Evolutionary conservation across 2,888 invertebrate species (phyloP).

Genomic region (Agrotis puta): DNA sequence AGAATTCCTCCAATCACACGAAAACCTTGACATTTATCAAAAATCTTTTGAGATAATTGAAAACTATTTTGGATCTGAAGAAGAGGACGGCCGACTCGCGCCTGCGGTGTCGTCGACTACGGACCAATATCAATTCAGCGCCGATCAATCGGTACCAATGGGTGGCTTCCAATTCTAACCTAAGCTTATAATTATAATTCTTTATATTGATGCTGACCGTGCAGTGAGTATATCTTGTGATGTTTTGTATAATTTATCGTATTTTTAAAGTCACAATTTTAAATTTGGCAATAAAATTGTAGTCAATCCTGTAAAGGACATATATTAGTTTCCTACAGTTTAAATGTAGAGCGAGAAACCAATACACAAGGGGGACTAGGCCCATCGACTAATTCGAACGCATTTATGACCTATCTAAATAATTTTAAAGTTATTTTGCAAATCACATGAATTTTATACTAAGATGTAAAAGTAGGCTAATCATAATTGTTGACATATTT

Average conservation of each 20-base stretch:
- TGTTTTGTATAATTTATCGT: slow-evolving; percentile 56
- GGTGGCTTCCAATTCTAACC: slow-evolving; percentile 95
- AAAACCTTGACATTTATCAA: slow-evolving; percentile 98
- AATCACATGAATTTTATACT: not conserved
- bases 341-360: slow-evolving; percentile 29
- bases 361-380: slow-evolving; percentile 6
- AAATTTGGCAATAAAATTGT: slow-evolving; percentile 25
- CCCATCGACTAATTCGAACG: not conserved
- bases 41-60: slow-evolving; percentile 99
- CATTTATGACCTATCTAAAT: not conserved
- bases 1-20: slow-evolving; percentile 99
- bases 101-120: slow-evolving; percentile 94
- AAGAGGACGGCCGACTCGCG: slow-evolving; percentile 95
- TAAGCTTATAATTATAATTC: slow-evolving; percentile 57
- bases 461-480: not conserved
- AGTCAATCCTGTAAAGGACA: slow-evolving; percentile 24
- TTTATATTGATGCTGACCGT: slow-evolving; percentile 69
- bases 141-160: slow-evolving; percentile 94
- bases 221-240: slow-evolving; percentile 72
- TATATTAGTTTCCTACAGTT: slow-evolving; percentile 17
- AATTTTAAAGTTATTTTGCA: not conserved
- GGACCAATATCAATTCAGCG: slow-evolving; percentile 94
- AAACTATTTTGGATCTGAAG: slow-evolving; percentile 98
- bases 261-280: slow-evolving; percentile 40
- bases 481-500: slow-evolving; percentile 2